Conservation (phyloP, 1,140 invertebrate genomes). For the Conus betulinus region DNA sequence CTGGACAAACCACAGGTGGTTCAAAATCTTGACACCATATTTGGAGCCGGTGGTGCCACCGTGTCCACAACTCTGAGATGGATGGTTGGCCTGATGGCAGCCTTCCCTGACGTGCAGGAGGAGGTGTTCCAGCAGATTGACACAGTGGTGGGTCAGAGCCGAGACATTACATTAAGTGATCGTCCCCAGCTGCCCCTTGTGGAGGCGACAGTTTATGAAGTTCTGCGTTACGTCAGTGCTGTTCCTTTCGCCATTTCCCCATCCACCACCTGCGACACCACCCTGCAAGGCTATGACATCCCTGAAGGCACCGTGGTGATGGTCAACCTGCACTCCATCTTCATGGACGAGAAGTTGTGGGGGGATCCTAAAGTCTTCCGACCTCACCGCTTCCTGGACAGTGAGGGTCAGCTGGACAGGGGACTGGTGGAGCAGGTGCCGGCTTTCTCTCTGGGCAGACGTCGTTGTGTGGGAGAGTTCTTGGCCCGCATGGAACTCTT, state of each 20-base stretch:
- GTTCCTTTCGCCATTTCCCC: conserved; percentile 52
- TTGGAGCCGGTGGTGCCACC: conserved; percentile 92
- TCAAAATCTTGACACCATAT: conserved; percentile 80
- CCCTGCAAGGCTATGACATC: conserved; percentile 68
- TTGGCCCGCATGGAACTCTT: conserved; percentile 57
- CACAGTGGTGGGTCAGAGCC: conserved; percentile 84
- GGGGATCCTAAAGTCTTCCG: conserved; percentile 82
- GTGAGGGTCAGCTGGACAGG: conserved; percentile 79
- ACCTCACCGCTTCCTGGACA: conserved; percentile 84
- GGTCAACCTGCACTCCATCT: conserved; percentile 64
- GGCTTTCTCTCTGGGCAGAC: conserved; percentile 46
- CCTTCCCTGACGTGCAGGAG: conserved; percentile 83
- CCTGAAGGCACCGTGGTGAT: conserved; percentile 69
- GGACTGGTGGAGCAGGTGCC: conserved; percentile 36
- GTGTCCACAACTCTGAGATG: conserved; percentile 88
- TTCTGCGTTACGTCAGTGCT: conserved; percentile 76
- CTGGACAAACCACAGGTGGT: not conserved
- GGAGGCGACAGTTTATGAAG: conserved; percentile 37
- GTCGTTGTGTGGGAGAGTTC: conserved; percentile 56
- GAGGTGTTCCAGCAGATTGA: conserved; percentile 89
- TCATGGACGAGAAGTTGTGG: conserved; percentile 77
- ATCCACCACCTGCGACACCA: conserved; percentile 55
- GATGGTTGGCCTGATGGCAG: conserved; percentile 88
- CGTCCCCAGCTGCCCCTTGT: conserved; percentile 21
- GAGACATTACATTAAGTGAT: conserved; percentile 79